phyloP scores from a whole-genome alignment of 2,888 invertebrate species.

The Nymphalis urticae region DNA sequence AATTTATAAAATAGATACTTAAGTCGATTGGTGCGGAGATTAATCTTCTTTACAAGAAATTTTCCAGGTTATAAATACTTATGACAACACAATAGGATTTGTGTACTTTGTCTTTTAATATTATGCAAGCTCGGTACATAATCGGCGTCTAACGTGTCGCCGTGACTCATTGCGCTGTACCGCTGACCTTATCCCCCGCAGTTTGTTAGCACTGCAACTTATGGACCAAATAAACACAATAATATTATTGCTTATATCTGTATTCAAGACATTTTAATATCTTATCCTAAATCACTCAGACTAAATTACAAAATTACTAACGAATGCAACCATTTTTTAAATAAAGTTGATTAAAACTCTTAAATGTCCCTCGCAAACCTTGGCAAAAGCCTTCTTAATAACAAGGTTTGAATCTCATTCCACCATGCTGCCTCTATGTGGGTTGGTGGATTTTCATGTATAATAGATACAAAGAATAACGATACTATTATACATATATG shows the following conservation, averaged over 20 bases:
- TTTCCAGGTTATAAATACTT: constrained; percentile 17
- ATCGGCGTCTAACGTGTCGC: constrained; percentile 10
- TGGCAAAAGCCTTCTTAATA: no score
- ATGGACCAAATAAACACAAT: background rate
- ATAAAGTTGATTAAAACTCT: no score
- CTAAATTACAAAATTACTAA: no score
- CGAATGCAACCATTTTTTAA: no score
- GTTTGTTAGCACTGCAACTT: background rate
- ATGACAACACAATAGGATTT: constrained; percentile 16
- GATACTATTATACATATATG: no score
- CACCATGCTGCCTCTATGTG: no score
- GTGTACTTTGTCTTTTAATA: constrained; percentile 14
- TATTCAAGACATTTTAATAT: no score
- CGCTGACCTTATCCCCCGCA: constrained; percentile 5
- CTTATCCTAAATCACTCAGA: no score
- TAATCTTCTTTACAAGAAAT: constrained; percentile 5
- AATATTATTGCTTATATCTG: background rate
- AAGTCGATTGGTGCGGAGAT: background rate
- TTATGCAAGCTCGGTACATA: constrained; percentile 19
- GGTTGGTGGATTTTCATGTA: no score
- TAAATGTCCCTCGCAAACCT: no score
- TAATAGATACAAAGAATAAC: no score
- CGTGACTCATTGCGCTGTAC: background rate
- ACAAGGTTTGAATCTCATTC: no score
- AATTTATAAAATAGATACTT: background rate